Base-by-base conservation (phyloP, 2,113 vertebrate genomes). In the Dendrocopos noguchii region DNA sequence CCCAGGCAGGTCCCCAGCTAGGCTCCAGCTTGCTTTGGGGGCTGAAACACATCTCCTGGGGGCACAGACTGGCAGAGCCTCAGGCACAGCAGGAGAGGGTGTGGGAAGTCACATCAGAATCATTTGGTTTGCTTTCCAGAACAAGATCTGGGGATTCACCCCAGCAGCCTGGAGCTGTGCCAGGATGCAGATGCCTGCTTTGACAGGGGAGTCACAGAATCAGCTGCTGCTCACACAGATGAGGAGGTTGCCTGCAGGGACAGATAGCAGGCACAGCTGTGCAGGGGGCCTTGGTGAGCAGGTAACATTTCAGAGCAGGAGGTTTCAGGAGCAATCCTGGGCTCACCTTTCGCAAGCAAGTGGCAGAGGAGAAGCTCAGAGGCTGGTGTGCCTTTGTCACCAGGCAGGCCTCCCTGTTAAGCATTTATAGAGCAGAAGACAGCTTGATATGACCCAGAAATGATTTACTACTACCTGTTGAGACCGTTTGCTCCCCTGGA, bases 321-420 rank as follows among this genome's bases (percentile, higher is more conserved):
- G 68, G 33, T 56, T 66, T 67, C 57, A 57, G 80, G 36, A 75
- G 25, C 59, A 64, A 75, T n/a, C 66, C 78, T 2, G 10, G 71
- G 24, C 79, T 72, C 5, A 72, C 3, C 78, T 60, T 72, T 63
- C 63, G 4, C 1, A 31, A 81, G 50, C 36, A 59, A 6, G 0
- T 17, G 46, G 39, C 52, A 80, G 73, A 59, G 74, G 50, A 33
- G 13, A 12, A 28, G 29, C 3, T 52, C 14, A 63, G 70, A 34
- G 71, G 36, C 15, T 21, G 66, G 13, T 0, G 0, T 28, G 68
- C 19, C 24, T 31, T 72, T 0, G 0, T 52, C 60, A 65, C 22
- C 25, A 65, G 57, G 24, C 55, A 73, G 71, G 42, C 12, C 68
- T 36, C 63, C 46, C 34, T 60, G n/a, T 1, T 19, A 15, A 55